Conservation (phyloP, 2,888 invertebrate species). For the Ichneumon xanthorius region DNA sequence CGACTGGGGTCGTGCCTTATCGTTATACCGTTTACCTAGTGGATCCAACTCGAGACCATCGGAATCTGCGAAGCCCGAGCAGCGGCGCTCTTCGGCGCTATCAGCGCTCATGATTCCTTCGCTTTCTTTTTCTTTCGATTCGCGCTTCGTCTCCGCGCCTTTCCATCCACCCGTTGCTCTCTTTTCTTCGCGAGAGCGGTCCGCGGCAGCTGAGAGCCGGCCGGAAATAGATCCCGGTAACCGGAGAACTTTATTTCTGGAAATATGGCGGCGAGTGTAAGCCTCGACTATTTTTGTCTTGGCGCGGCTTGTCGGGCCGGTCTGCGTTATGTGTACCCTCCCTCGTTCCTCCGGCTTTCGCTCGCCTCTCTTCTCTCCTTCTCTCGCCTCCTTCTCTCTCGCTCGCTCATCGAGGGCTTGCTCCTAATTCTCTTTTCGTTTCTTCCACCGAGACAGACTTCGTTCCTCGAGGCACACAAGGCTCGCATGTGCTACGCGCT, state of each 20-base stretch:
- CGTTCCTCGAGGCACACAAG: conserved; percentile 53
- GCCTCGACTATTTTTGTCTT: conserved; percentile 78
- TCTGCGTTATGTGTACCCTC: conserved; percentile 33
- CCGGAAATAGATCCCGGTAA: conserved; percentile 81
- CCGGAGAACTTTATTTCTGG: conserved; percentile 83
- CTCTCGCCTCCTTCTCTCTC: conserved; percentile 24
- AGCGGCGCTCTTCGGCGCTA: background rate
- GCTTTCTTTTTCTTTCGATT: background rate
- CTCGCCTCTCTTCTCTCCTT: background rate
- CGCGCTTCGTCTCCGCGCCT: conserved; percentile 1
- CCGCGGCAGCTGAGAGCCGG: conserved; percentile 62
- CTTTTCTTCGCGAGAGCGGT: conserved; percentile 23
- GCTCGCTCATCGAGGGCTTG: conserved; percentile 13
- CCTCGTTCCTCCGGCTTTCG: conserved; percentile 37
- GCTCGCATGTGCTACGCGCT: conserved; percentile 65
- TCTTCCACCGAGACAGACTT: conserved; percentile 35
- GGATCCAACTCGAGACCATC: background rate
- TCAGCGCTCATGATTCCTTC: background rate
- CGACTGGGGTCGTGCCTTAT: background rate
- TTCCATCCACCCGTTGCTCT: conserved; percentile 27
- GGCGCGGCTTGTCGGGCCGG: conserved; percentile 54
- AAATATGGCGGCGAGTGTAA: conserved; percentile 77
- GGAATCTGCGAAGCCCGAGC: background rate
- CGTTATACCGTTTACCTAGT: background rate
- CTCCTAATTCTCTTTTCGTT: conserved; percentile 45